phyloP scores from a whole-genome alignment of 2,797 vertebrate genomes.

The Acridotheres tristis region DNA sequence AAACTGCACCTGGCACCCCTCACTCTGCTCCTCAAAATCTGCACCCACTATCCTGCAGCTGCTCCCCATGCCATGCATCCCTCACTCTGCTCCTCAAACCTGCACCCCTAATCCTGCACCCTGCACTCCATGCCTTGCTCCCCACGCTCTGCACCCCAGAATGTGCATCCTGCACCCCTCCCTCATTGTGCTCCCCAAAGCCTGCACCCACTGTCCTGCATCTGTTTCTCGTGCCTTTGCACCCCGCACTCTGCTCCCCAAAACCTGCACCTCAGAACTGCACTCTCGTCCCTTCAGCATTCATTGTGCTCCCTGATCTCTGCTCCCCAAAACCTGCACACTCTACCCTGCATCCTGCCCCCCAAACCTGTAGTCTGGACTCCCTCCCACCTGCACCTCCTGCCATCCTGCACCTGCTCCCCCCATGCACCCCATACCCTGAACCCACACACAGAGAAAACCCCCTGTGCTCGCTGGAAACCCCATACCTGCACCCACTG shows the following conservation, averaged over 20 bases:
- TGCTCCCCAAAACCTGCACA: background rate
- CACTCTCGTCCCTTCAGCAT: background rate
- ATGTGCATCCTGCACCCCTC: background rate
- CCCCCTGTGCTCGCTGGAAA: background rate
- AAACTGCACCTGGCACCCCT: background rate
- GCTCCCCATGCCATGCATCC: accelerated
- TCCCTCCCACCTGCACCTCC: background rate
- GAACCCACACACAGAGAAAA: background rate
- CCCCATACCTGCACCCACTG: accelerated
- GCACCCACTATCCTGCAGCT: background rate
- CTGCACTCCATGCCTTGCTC: too few relatives aligned
- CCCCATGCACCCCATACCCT: background rate
- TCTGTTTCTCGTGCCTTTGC: background rate
- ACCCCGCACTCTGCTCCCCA: background rate
- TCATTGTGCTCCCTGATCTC: background rate
- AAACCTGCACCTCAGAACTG: background rate
- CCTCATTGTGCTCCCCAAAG: background rate
- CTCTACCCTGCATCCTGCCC: background rate
- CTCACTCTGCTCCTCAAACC: too few relatives aligned
- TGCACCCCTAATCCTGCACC: background rate
- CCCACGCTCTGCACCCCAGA: background rate
- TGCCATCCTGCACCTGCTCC: background rate
- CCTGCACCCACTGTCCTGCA: background rate
- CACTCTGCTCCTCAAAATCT: background rate
- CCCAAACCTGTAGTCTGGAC: background rate